Percentiles rank a stretch among this genome's conserved stretches.
These are phyloP conservation scores for Agrilus planipennis DNA, from an alignment of 1,140 invertebrate genomes.

Conservation along the genomic window DNA sequence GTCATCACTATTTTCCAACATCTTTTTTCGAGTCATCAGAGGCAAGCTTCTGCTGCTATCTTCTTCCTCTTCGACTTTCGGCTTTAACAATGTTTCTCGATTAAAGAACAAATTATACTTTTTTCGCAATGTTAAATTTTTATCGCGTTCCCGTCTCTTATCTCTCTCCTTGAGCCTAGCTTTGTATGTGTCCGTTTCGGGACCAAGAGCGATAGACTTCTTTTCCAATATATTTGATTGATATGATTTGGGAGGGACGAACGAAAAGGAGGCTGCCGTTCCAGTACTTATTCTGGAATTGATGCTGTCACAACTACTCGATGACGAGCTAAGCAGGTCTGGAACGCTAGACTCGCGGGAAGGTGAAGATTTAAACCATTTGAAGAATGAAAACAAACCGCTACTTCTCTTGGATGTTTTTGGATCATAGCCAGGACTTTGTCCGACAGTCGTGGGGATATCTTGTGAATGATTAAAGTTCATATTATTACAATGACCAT, in stretches of 20 bases:
- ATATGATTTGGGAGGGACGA: conserved; percentile 42
- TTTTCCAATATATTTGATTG: conserved; percentile 34
- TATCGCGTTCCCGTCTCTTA: conserved; percentile 39
- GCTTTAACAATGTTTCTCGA: conserved; percentile 30
- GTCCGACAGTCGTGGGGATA: conserved; percentile 15
- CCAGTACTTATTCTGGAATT: conserved; percentile 51
- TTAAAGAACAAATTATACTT: conserved; percentile 49
- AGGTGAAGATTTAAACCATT: conserved; percentile 34
- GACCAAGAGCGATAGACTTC: conserved; percentile 32
- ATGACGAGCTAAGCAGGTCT: conserved; percentile 13
- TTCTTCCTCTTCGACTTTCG: conserved; percentile 25
- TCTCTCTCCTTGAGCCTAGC: conserved; percentile 48
- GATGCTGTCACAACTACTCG: conserved; percentile 41
- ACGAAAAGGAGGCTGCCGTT: conserved; percentile 59
- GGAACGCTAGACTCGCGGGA: conserved; percentile 24
- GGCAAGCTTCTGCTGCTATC: conserved; percentile 40
- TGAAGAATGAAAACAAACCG: conserved; percentile 39
- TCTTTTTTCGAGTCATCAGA: conserved; percentile 28
- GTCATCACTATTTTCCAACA: conserved; percentile 23
- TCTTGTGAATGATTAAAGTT: conserved; percentile 19
- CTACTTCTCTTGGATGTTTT: conserved; percentile 29
- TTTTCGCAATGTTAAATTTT: conserved; percentile 44
- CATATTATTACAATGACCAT: conserved; percentile 18
- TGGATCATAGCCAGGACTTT: conserved; percentile 32
- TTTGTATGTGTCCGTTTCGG: conserved; percentile 47